Conservation (phyloP, 2,113 vertebrate species). For the Climacteris rufus region DNA sequence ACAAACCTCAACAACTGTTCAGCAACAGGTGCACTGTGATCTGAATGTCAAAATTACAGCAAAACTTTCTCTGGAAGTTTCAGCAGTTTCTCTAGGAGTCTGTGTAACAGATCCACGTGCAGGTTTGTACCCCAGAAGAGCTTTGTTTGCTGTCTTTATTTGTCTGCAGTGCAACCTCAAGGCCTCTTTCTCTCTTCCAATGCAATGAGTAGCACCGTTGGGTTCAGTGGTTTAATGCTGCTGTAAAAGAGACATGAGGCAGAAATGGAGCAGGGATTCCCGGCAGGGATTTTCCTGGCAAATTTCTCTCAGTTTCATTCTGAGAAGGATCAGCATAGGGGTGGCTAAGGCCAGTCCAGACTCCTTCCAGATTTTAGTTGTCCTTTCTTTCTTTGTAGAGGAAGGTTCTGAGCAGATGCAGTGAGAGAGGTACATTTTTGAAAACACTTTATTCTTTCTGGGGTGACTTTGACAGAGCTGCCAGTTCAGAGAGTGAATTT, state of each 20-base stretch:
- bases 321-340: not conserved
- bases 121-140: not conserved
- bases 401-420: not conserved
- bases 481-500: not conserved
- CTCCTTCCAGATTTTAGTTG: accelerated
- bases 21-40: constrained; percentile 43
- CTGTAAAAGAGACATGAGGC: not conserved
- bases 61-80: not conserved
- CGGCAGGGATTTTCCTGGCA: not conserved
- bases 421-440: not conserved
- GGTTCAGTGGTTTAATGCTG: not conserved
- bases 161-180: not conserved
- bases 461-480: not conserved
- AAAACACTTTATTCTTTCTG: not conserved
- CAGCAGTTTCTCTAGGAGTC: not conserved
- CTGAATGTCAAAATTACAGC: not conserved
- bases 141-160: not conserved
- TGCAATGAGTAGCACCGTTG: not conserved
- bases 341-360: not conserved
- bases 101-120: not conserved
- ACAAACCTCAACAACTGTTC: constrained; percentile 63
- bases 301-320: not conserved
- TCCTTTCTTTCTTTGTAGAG: not conserved
- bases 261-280: not conserved
- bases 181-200: not conserved